Base-by-base conservation (phyloP, 2,113 vertebrate species). In the Shinisaurus crocodilurus region DNA sequence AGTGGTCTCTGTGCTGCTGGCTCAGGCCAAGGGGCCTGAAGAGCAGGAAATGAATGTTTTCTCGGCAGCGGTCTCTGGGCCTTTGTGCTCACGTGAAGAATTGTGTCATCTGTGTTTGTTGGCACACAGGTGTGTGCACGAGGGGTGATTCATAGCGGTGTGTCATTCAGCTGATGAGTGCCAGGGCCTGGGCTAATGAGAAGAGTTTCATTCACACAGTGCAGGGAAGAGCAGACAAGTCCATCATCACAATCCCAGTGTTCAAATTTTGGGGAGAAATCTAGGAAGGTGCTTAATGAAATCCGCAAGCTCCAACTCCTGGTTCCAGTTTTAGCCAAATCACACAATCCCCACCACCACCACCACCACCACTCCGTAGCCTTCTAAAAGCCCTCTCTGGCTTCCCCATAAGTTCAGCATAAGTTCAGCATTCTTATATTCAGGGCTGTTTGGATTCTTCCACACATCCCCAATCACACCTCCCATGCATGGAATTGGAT, bases 11-110 rank as follows among this genome's bases (percentile, higher is more conserved):
- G 20, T 27, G 27, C 37, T 8, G 27, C 29, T 27, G 4, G 32
- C 2, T 54, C 37, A 29, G 9, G 63, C n/a, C 18, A 3, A 40
- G 20, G 2, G 32, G 74, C 45, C 84, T 45, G 25, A 77, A 80
- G 89, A 70, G 48, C 83, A 86, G 74, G 82, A 90, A 86, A 50
- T 29, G 43, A 69, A 48, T n/a, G 29, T 79, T 40, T 69, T 67
- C 43, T 29, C 60, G 9, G 27, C 43, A 16, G 43, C 16, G 20
- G 23, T 15, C 29, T 37, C 88, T 63, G 80, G 43, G 57, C 40
- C 13, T 60, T 37, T 45, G 57, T 10, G 6, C 63, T 89, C 23
- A 0, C 9, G 9, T 20, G 43, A 37, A 77, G 45, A 50, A 20
- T 43, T 48, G 75, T 67, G 20, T 67, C 86, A 48, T 88, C 27